These are phyloP conservation scores for Calliopum simillimum DNA, from an alignment of 2,888 invertebrate species.

Conservation along the genomic window DNA sequence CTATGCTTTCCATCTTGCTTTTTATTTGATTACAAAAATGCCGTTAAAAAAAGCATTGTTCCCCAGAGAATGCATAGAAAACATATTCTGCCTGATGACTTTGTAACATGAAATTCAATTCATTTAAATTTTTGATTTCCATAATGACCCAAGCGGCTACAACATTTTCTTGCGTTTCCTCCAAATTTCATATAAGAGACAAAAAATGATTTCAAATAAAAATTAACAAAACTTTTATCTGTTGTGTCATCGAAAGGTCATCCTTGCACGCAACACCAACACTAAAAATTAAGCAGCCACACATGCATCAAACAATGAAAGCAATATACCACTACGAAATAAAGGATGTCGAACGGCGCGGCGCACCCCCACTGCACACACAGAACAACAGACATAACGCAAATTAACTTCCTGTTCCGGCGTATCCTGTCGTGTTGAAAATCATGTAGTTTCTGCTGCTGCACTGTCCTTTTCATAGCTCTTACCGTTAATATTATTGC, in stretches of 20 bases:
- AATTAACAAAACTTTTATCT: constrained; percentile 45
- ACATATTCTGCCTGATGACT: too few relatives aligned
- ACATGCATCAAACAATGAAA: not conserved
- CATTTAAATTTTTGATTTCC: too few relatives aligned
- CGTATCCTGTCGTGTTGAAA: constrained; percentile 32
- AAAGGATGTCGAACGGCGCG: constrained; percentile 17
- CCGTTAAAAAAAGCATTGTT: too few relatives aligned
- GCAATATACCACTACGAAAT: constrained; percentile 7
- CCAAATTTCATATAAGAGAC: too few relatives aligned
- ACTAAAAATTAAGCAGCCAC: not conserved
- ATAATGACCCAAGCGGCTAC: too few relatives aligned
- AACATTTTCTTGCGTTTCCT: too few relatives aligned
- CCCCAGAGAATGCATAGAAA: too few relatives aligned
- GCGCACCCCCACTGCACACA: constrained; percentile 10
- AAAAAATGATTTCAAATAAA: too few relatives aligned
- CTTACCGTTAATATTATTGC: not conserved
- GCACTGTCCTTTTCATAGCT: not conserved
- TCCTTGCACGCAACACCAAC: constrained; percentile 49
- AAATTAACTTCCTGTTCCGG: constrained; percentile 37
- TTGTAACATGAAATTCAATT: too few relatives aligned
- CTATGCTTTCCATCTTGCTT: too few relatives aligned
- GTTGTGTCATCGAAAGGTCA: constrained; percentile 64
- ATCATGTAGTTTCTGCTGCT: constrained; percentile 25
- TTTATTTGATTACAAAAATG: too few relatives aligned
- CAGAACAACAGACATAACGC: not conserved